Conservation (phyloP, 2,888 invertebrate genomes). For the Leucophenga maculata region DNA sequence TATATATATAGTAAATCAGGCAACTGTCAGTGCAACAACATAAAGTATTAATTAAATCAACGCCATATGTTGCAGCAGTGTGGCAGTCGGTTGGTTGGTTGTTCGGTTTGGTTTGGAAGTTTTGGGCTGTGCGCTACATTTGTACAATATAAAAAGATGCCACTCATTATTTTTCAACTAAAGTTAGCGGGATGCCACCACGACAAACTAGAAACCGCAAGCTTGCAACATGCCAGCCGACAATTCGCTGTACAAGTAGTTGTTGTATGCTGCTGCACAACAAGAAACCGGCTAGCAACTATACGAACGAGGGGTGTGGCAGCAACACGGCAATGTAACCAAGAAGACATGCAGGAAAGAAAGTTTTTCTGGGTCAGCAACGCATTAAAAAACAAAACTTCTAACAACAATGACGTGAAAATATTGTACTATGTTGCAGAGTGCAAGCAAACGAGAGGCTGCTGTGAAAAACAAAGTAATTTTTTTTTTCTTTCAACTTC, state of each 20-base stretch:
- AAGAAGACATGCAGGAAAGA: conserved; percentile 40
- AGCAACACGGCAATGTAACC: conserved; percentile 2
- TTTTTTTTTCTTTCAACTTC: not conserved
- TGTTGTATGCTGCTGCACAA: not conserved
- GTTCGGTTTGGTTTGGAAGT: conserved; percentile 26
- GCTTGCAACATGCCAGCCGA: conserved; percentile 5
- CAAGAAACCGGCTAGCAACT: not conserved
- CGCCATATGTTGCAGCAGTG: conserved; percentile 13
- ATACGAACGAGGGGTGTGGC: not conserved
- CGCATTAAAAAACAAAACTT: conserved; percentile 49
- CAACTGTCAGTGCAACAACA: conserved; percentile 24
- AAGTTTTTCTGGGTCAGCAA: conserved; percentile 62
- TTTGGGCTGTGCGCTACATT: not conserved
- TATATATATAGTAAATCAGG: no score
- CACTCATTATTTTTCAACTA: no score
- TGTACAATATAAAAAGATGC: not conserved
- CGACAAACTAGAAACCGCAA: conserved; percentile 12
- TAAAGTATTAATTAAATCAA: conserved; percentile 24
- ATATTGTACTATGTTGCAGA: not conserved
- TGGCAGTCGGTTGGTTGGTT: conserved; percentile 41
- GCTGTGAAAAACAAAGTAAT: not conserved
- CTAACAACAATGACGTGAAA: conserved; percentile 17
- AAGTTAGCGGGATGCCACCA: conserved; percentile 3
- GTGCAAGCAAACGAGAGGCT: not conserved
- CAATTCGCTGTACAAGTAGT: not conserved